Percentiles rank a stretch among this genome's conserved stretches.
Evolutionary conservation across 2,113 vertebrate species (phyloP).

Genomic region (Condylura cristata): DNA sequence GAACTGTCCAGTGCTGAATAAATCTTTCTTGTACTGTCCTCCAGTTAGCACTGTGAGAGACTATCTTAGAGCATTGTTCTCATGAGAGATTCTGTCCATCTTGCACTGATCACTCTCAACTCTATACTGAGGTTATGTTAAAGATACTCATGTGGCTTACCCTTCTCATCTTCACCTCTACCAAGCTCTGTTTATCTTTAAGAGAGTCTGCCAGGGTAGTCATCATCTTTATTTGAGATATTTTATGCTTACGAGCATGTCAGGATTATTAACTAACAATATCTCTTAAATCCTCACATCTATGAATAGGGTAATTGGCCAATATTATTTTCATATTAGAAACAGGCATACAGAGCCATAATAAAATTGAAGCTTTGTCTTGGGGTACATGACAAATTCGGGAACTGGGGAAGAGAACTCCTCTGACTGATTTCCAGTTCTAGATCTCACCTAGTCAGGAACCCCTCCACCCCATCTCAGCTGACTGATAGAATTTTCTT

Average conservation of each 20-base stretch:
- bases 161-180: neutral
- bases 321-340: neutral
- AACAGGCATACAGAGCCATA: neutral
- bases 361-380: neutral
- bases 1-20: constrained; percentile 59
- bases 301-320: constrained; percentile 17
- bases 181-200: neutral
- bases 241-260: neutral
- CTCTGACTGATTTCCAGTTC: neutral
- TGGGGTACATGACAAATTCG: neutral
- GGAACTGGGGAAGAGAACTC: neutral
- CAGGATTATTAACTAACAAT: neutral
- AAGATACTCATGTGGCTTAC: neutral
- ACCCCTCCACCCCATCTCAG: neutral
- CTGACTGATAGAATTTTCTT: neutral
- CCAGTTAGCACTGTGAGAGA: constrained; percentile 29
- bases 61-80: constrained; percentile 4
- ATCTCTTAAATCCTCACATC: constrained; percentile 23
- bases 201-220: neutral
- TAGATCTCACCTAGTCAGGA: neutral
- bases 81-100: neutral
- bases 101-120: neutral
- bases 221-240: neutral
- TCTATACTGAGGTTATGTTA: neutral
- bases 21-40: neutral